Evolutionary conservation across 2,888 invertebrate genomes (phyloP).

Genomic region (Bursaphelenchus okinawaensis): DNA sequence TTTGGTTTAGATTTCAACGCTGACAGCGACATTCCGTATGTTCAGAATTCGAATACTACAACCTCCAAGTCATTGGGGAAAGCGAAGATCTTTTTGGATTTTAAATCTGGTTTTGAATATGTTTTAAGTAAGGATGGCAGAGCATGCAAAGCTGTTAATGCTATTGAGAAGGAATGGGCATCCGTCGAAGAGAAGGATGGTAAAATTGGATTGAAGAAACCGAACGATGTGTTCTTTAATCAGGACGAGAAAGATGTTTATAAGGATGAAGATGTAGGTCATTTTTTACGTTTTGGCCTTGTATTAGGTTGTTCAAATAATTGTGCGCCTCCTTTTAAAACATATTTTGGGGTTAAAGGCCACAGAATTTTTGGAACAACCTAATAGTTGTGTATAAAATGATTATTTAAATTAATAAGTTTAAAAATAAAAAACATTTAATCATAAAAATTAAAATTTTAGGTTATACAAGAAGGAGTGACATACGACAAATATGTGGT

Average conservation of each 20-base stretch:
- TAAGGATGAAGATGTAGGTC: slow-evolving; percentile 17
- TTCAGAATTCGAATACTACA: slow-evolving; percentile 5
- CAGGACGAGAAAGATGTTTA: slow-evolving; percentile 6
- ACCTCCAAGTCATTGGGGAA: background rate
- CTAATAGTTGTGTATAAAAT: no score
- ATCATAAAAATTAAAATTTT: background rate
- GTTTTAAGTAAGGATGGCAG: slow-evolving; percentile 20
- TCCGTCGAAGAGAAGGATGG: slow-evolving; percentile 13
- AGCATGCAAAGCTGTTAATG: slow-evolving; percentile 10
- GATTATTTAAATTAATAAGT: no score
- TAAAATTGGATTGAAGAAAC: slow-evolving; percentile 11
- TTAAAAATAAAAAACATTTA: no score
- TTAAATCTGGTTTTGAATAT: slow-evolving; percentile 24
- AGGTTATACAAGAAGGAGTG: slow-evolving; percentile 7
- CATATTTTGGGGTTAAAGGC: no score
- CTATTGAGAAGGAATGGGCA: slow-evolving; percentile 14
- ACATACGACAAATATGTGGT: slow-evolving; percentile 16
- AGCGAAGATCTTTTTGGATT: slow-evolving; percentile 21
- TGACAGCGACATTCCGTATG: slow-evolving; percentile 5
- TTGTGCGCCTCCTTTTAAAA: no score
- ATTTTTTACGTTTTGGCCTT: no score
- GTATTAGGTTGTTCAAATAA: no score
- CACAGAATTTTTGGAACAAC: no score
- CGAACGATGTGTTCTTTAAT: slow-evolving; percentile 16
- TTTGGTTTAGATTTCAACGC: slow-evolving; percentile 22